These are phyloP conservation scores for Brachyrhaphis roseni DNA, from an alignment of 2,797 vertebrate genomes.

Conservation along the genomic window DNA sequence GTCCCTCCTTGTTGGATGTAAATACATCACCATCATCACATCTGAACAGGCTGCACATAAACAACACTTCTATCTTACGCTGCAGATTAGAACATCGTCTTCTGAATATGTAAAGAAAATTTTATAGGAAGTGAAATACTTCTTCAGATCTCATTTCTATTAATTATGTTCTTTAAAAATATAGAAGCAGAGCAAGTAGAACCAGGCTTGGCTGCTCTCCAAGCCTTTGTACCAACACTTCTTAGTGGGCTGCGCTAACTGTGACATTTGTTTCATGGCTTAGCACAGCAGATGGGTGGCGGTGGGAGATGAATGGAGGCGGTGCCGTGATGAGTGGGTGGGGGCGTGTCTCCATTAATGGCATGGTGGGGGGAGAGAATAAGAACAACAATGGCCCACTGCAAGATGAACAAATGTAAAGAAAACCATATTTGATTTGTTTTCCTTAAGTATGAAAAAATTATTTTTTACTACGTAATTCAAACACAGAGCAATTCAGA, in stretches of 20 bases:
- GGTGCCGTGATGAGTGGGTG: constrained; percentile 17
- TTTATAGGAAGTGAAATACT: not conserved
- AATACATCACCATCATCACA: not conserved
- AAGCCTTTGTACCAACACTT: not conserved
- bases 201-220: not conserved
- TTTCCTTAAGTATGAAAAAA: not conserved
- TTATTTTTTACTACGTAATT: not conserved
- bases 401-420: not conserved
- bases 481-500: not conserved
- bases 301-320: constrained; percentile 32
- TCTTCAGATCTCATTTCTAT: not conserved
- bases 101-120: not conserved
- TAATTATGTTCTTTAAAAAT: not conserved
- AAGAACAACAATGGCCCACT: not conserved
- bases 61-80: not conserved
- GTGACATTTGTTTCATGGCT: constrained; percentile 23
- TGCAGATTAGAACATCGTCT: not conserved
- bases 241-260: not conserved
- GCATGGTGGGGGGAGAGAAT: constrained; percentile 3
- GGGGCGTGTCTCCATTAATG: constrained; percentile 20
- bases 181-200: not conserved
- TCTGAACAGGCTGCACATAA: not conserved
- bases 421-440: not conserved
- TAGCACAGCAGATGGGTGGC: constrained; percentile 61
- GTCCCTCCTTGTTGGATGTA: not conserved